A percentile compares a stretch with the other conserved stretches of the same genome.
phyloP scores from a whole-genome alignment of 2,888 invertebrate species.

The Enchytraeus crypticus region DNA sequence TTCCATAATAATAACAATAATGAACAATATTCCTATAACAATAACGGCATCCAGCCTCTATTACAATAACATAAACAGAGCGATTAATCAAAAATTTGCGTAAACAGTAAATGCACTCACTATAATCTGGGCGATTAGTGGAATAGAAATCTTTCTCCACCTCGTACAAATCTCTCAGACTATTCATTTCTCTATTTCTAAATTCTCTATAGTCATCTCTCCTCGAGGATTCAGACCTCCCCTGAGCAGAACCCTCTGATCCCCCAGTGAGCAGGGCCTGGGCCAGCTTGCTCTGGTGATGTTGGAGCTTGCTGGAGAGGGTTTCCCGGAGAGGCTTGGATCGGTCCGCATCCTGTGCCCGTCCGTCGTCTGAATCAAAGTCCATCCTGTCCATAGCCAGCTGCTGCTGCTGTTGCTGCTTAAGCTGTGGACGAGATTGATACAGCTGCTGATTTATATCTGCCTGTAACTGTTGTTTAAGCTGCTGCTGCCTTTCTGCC shows the following conservation, averaged over 20 bases:
- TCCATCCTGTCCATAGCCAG: too few relatives aligned
- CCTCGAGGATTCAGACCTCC: not conserved
- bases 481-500: not conserved
- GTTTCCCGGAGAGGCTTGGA: conserved; percentile 25
- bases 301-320: conserved; percentile 16
- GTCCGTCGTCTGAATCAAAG: not conserved
- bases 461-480: conserved; percentile 1
- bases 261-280: conserved; percentile 12
- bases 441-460: conserved; percentile 22
- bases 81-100: too few relatives aligned
- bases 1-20: too few relatives aligned
- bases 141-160: too few relatives aligned
- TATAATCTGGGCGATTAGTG: too few relatives aligned
- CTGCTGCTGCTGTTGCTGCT: conserved; percentile 34
- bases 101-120: too few relatives aligned
- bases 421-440: conserved; percentile 31
- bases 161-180: too few relatives aligned
- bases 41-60: too few relatives aligned
- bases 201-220: too few relatives aligned
- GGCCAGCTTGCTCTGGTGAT: conserved; percentile 19
- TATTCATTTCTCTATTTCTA: too few relatives aligned
- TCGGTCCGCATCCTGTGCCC: not conserved
- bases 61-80: too few relatives aligned
- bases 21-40: too few relatives aligned
- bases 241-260: not conserved